Percentiles rank a stretch among this genome's conserved stretches.
phyloP scores from a whole-genome alignment of 2,113 vertebrate genomes.

The Morone chrysops region DNA sequence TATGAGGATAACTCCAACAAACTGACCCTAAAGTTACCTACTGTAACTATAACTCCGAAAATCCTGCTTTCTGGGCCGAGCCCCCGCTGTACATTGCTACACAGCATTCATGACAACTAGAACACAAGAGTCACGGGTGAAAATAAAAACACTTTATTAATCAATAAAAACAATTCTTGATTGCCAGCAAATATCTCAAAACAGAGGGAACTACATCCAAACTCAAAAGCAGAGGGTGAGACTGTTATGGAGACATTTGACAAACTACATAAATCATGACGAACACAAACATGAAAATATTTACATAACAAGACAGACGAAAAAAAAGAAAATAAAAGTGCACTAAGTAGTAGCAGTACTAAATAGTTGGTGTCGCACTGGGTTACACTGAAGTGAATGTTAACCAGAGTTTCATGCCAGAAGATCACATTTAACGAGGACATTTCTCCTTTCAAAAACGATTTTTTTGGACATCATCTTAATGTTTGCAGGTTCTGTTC shows the following conservation, averaged over 20 bases:
- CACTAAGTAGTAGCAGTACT: conserved; percentile 82
- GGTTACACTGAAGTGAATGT: conserved; percentile 78
- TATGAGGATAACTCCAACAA: not conserved
- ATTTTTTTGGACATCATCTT: conserved; percentile 63
- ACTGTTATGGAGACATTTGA: conserved; percentile 74
- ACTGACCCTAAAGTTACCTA: no score
- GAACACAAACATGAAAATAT: conserved; percentile 85
- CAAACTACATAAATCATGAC: conserved; percentile 72
- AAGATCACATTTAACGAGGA: conserved; percentile 73
- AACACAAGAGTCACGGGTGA: conserved; percentile 78
- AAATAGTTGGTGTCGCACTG: conserved; percentile 76
- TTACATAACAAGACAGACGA: conserved; percentile 81
- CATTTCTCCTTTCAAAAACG: conserved; percentile 53
- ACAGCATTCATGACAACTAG: conserved; percentile 49
- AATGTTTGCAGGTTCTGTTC: conserved; percentile 63
- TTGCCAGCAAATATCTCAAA: conserved; percentile 87
- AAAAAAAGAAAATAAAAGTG: conserved; percentile 72
- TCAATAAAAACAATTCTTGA: conserved; percentile 88
- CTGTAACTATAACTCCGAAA: not conserved
- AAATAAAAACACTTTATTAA: conserved; percentile 88
- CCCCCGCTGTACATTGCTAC: no score
- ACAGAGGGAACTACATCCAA: conserved; percentile 82
- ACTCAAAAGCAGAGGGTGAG: conserved; percentile 78
- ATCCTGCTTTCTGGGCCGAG: not conserved
- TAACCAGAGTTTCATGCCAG: conserved; percentile 81